Evolutionary conservation across 2,888 invertebrate genomes (phyloP).

Genomic region (Hypsopygia costalis): DNA sequence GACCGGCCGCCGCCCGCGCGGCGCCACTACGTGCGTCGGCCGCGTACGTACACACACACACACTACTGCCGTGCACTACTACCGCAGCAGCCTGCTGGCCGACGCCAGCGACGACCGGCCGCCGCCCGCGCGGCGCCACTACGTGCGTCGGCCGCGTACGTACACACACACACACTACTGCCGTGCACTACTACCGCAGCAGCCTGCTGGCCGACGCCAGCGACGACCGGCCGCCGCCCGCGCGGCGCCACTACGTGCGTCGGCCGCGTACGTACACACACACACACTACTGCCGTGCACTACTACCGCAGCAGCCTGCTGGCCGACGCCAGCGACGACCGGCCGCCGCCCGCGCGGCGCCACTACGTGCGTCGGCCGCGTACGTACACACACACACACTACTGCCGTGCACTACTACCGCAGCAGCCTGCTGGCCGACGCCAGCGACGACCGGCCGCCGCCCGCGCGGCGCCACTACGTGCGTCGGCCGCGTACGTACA

Average conservation of each 20-base stretch:
- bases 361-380: slow-evolving; percentile 82
- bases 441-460: slow-evolving; percentile 78
- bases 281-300: slow-evolving; percentile 57
- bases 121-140: slow-evolving; percentile 71
- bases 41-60: slow-evolving; percentile 36
- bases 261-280: slow-evolving; percentile 57
- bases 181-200: slow-evolving; percentile 90
- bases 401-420: slow-evolving; percentile 86
- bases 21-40: slow-evolving; percentile 82
- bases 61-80: slow-evolving; percentile 80
- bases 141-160: slow-evolving; percentile 80
- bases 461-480: slow-evolving; percentile 76
- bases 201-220: slow-evolving; percentile 83
- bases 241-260: slow-evolving; percentile 80
- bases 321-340: slow-evolving; percentile 67
- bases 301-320: slow-evolving; percentile 94
- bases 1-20: slow-evolving; percentile 84
- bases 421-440: slow-evolving; percentile 85
- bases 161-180: slow-evolving; percentile 14
- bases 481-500: slow-evolving; percentile 70
- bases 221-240: slow-evolving; percentile 75
- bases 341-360: slow-evolving; percentile 61
- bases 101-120: slow-evolving; percentile 69
- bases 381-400: slow-evolving; percentile 18
- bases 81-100: slow-evolving; percentile 91